phyloP scores from a whole-genome alignment of 1,140 invertebrate genomes.

The Gryllus bimaculatus region DNA sequence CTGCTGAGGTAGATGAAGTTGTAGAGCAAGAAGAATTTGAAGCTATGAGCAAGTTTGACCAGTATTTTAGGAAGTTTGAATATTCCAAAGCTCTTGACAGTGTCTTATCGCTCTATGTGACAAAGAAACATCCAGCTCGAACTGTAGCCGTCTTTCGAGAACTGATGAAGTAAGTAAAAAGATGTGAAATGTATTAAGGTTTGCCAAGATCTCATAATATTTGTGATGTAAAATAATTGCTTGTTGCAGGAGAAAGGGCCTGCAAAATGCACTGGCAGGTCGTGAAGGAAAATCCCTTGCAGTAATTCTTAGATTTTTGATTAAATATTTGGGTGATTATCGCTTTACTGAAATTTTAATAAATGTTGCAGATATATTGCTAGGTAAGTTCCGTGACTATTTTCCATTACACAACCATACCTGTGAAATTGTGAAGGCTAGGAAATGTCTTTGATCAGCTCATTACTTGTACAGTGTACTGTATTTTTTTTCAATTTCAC shows the following conservation, averaged over 20 bases:
- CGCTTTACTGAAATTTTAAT: slow-evolving; percentile 62
- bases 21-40: slow-evolving; percentile 38
- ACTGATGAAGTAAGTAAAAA: slow-evolving; percentile 44
- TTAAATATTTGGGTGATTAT: slow-evolving; percentile 59
- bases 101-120: slow-evolving; percentile 51
- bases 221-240: not conserved
- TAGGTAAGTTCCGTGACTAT: slow-evolving; percentile 41
- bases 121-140: slow-evolving; percentile 58
- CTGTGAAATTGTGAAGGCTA: too few species aligned
- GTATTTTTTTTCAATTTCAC: too few species aligned
- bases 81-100: slow-evolving; percentile 70
- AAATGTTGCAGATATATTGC: slow-evolving; percentile 59
- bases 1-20: slow-evolving; percentile 42
- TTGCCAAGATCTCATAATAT: not conserved
- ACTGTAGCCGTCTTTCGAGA: slow-evolving; percentile 76
- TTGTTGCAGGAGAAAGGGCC: slow-evolving; percentile 48
- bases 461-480: too few species aligned
- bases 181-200: not conserved
- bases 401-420: too few species aligned
- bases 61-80: slow-evolving; percentile 66
- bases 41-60: slow-evolving; percentile 53
- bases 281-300: slow-evolving; percentile 55
- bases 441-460: too few species aligned
- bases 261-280: slow-evolving; percentile 57
- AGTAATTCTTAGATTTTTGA: slow-evolving; percentile 65